phyloP scores from a whole-genome alignment of 2,113 vertebrate genomes.

The Oryzias melastigma region DNA sequence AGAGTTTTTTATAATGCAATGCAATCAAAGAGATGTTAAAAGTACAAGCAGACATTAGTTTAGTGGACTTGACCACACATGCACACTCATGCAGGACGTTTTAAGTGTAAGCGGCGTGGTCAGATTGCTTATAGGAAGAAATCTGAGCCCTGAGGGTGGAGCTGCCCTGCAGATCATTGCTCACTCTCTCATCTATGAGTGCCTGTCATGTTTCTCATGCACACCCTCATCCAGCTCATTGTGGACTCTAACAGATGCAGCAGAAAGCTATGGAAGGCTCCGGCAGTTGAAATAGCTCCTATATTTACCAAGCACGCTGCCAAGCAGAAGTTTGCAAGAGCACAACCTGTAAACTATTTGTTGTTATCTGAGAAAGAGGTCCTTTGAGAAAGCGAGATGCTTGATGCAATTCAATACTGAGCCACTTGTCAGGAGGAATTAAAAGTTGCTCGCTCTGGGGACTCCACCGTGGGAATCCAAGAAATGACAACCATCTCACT shows the following conservation, averaged over 20 bases:
- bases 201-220: constrained; percentile 62
- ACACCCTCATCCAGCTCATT: constrained; percentile 28
- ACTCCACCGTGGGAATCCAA: constrained; percentile 46
- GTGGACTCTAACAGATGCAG: constrained; percentile 40
- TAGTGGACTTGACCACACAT: neutral
- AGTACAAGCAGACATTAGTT: neutral
- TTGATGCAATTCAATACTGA: constrained; percentile 32
- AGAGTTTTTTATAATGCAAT: too few species aligned
- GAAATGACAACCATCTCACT: constrained; percentile 44
- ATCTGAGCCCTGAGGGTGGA: constrained; percentile 67
- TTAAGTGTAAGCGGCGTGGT: constrained; percentile 38
- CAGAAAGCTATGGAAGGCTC: constrained; percentile 15
- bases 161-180: constrained; percentile 49
- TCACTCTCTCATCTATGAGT: constrained; percentile 54
- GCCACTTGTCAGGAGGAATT: constrained; percentile 55
- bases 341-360: constrained; percentile 53
- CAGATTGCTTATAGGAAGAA: constrained; percentile 62
- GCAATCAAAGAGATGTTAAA: too few species aligned
- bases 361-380: constrained; percentile 34
- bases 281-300: constrained; percentile 16
- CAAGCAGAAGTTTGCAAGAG: constrained; percentile 17
- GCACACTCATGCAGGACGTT: constrained; percentile 43
- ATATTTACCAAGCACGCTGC: constrained; percentile 36
- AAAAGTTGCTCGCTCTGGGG: constrained; percentile 36
- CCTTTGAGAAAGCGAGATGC: constrained; percentile 1